Evolutionary conservation across 1,140 invertebrate genomes (phyloP).

Genomic region (Lepidurus apus): DNA sequence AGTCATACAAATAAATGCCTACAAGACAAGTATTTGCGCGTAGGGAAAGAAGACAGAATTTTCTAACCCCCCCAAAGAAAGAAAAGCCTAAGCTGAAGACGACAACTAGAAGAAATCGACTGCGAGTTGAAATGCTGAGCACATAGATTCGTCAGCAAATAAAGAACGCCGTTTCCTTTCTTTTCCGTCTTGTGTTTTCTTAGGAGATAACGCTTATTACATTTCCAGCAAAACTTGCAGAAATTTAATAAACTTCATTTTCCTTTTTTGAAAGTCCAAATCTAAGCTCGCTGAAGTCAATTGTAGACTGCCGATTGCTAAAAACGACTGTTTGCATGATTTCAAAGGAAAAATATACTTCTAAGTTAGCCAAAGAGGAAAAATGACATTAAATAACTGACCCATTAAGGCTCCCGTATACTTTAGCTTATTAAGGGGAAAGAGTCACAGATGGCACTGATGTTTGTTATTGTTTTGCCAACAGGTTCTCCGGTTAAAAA

Average conservation of each 20-base stretch:
- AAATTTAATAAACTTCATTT: background rate
- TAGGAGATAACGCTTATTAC: background rate
- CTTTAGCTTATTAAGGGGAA: too few species aligned
- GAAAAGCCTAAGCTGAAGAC: background rate
- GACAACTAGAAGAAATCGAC: slow-evolving; percentile 15
- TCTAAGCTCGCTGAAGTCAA: too few species aligned
- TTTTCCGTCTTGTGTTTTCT: background rate
- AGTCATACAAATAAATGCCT: background rate
- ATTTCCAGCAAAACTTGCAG: background rate
- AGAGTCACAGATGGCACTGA: too few species aligned
- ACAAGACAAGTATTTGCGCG: background rate
- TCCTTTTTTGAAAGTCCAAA: background rate
- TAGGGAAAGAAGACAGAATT: background rate
- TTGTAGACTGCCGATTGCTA: too few species aligned
- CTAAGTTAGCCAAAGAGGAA: too few species aligned
- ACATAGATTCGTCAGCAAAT: background rate
- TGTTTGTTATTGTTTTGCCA: too few species aligned
- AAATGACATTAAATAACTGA: too few species aligned
- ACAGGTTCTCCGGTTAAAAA: too few species aligned
- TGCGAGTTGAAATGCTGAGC: slow-evolving; percentile 4
- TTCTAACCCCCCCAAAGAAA: background rate
- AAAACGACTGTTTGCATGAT: too few species aligned
- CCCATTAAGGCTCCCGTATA: too few species aligned
- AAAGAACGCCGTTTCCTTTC: background rate
- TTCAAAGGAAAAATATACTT: too few species aligned